A percentile compares a stretch with the other conserved stretches of the same genome.
phyloP scores from a whole-genome alignment of 2,797 vertebrate genomes.

The Erpetoichthys calabaricus region DNA sequence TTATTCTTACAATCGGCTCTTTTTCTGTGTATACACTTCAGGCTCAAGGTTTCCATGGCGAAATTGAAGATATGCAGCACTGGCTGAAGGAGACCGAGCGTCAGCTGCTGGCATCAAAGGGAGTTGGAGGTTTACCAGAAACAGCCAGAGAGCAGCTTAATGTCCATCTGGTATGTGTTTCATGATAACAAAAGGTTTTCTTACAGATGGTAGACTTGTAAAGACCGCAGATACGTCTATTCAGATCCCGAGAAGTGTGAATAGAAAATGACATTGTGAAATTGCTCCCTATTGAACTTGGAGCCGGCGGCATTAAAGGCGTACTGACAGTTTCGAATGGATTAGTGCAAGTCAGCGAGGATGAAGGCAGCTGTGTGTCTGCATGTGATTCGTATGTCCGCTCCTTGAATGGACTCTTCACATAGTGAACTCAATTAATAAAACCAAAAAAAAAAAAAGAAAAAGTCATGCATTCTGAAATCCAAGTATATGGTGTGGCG shows the following conservation, averaged over 20 bases:
- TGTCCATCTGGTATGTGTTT: slow-evolving; percentile 85
- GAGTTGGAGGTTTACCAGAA: slow-evolving; percentile 94
- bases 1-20: slow-evolving; percentile 32
- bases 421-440: too few species aligned
- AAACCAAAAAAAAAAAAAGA: too few species aligned
- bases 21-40: slow-evolving; percentile 45
- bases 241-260: slow-evolving; percentile 43
- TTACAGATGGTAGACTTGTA: slow-evolving; percentile 45
- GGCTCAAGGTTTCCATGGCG: slow-evolving; percentile 98
- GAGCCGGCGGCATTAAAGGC: too few species aligned
- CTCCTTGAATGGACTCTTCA: too few species aligned
- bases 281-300: slow-evolving; percentile 6
- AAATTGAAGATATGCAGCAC: slow-evolving; percentile 94
- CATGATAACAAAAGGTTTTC: slow-evolving; percentile 41
- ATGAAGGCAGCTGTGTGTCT: too few species aligned
- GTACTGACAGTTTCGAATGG: too few species aligned
- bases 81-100: slow-evolving; percentile 96
- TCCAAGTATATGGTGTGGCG: too few species aligned
- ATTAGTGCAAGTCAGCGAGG: too few species aligned
- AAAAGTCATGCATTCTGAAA: too few species aligned
- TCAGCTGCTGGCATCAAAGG: slow-evolving; percentile 92
- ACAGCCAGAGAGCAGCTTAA: slow-evolving; percentile 92
- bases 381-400: too few species aligned
- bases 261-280: slow-evolving; percentile 39
- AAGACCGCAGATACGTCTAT: slow-evolving; percentile 23